Conservation (phyloP, 1,140 invertebrate genomes). For the Heliconius eleuchia region DNA sequence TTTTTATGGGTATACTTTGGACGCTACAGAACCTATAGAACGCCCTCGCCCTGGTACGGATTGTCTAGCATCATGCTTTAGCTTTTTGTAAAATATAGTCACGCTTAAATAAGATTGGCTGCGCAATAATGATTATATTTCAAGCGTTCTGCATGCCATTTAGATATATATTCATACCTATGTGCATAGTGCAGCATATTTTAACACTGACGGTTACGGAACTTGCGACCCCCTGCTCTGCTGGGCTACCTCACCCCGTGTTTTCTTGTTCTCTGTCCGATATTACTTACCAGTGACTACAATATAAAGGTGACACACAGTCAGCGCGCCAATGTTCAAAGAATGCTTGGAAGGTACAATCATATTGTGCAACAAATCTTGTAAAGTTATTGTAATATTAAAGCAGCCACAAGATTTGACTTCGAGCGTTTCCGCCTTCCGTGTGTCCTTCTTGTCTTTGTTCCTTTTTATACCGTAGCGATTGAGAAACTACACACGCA, state of each 20-base stretch:
- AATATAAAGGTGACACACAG: slow-evolving; percentile 80
- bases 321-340: slow-evolving; percentile 68
- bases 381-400: slow-evolving; percentile 81
- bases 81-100: slow-evolving; percentile 82
- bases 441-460: slow-evolving; percentile 65
- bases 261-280: slow-evolving; percentile 39
- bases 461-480: slow-evolving; percentile 54
- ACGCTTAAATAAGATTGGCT: slow-evolving; percentile 81
- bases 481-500: slow-evolving; percentile 76
- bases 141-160: slow-evolving; percentile 85
- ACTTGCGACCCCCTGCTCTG: slow-evolving; percentile 44
- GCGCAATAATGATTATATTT: slow-evolving; percentile 82
- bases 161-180: slow-evolving; percentile 81
- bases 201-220: slow-evolving; percentile 76
- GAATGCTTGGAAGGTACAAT: slow-evolving; percentile 80
- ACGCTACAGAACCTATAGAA: slow-evolving; percentile 78
- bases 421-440: slow-evolving; percentile 73
- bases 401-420: slow-evolving; percentile 77
- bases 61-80: slow-evolving; percentile 81
- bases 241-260: slow-evolving; percentile 37
- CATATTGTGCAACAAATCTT: slow-evolving; percentile 82
- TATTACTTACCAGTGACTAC: slow-evolving; percentile 50
- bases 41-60: slow-evolving; percentile 79
- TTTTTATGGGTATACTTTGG: slow-evolving; percentile 80
- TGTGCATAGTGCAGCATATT: slow-evolving; percentile 77